Evolutionary conservation across 1,140 invertebrate genomes (phyloP), one percentile per base, ranked within the genome.

Genomic region (Teleogryllus occipitalis): DNA sequence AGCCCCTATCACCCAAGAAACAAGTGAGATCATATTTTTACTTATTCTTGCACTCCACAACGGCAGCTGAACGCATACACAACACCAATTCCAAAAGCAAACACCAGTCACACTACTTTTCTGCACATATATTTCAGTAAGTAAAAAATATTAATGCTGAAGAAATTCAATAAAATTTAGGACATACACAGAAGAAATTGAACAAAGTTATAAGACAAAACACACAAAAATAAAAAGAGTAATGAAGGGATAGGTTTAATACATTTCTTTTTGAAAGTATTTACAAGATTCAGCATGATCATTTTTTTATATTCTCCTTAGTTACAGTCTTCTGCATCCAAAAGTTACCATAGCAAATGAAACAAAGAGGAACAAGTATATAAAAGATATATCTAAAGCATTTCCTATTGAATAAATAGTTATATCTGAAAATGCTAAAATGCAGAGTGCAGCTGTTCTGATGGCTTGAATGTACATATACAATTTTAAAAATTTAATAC

Each of bases 401-500:
- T 65, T 65, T 65, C 18, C 54, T 65, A 65, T 65, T 10, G 18
- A 65, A 65, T 65, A 65, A 65, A 65, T 65, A 65, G 54, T 65
- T 65, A 65, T 18, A 65, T 65, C 54, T 65, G 54, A 65, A 65
- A 65, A 65, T 65, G 54, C 54, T 65, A 65, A 65, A 65, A 65
- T 65, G 54, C 54, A 65, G 10, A 14, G 54, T 65, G 54, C 54
- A 65, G 54, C 10, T 65, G 54, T 65, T 65, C 54, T 7, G 54
- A 65, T 65, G 10, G 54, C 54, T 65, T 65, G 10, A 10, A 65
- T 65, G 54, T 14, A 65, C 54, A 65, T 65, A 65, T 65, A 10
- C 54, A 65, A 14, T 14, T 10, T 65, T 65, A 65, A 65, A 65
- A 65, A 65, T 18, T 65, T 14, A 65, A 65, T 65, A 65, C 54